These are phyloP conservation scores for Theonella swinhoei DNA, from an alignment of 37 sponge, comb jelly and placozoan species.

Conservation along the genomic window DNA sequence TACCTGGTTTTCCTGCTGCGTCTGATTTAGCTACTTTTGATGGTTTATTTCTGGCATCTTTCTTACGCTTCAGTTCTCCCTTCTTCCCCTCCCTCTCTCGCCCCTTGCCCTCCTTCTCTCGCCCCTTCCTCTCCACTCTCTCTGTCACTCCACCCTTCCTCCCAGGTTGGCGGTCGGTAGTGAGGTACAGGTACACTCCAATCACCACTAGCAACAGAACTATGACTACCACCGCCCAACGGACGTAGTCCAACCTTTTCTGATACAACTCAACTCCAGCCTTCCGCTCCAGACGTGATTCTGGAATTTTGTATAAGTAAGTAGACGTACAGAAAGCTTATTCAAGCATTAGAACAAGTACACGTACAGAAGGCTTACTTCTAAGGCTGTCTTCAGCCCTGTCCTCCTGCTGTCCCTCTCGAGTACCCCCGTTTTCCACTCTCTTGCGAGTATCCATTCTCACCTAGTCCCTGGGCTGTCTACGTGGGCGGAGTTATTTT, in stretches of 20 bases:
- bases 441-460: too few relatives aligned
- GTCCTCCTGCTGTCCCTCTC: too few relatives aligned
- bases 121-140: background rate
- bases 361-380: too few relatives aligned
- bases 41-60: background rate
- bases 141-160: background rate
- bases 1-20: background rate
- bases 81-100: background rate
- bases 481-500: too few relatives aligned
- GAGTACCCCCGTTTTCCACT: too few relatives aligned
- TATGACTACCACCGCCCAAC: conserved; percentile 12
- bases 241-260: background rate
- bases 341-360: too few relatives aligned
- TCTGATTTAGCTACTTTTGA: background rate
- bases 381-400: too few relatives aligned
- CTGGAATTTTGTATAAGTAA: too few relatives aligned
- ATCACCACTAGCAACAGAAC: conserved; percentile 21
- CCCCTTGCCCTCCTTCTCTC: conserved; percentile 3
- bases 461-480: too few relatives aligned
- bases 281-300: too few relatives aligned
- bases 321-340: too few relatives aligned
- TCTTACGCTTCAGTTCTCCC: background rate
- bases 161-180: background rate
- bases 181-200: conserved; percentile 24
- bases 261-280: too few relatives aligned